A percentile compares a stretch with the other conserved stretches of the same genome.
These are phyloP conservation scores for Darevskia nairensis DNA, from an alignment of 2,797 vertebrate genomes.

Conservation along the genomic window DNA sequence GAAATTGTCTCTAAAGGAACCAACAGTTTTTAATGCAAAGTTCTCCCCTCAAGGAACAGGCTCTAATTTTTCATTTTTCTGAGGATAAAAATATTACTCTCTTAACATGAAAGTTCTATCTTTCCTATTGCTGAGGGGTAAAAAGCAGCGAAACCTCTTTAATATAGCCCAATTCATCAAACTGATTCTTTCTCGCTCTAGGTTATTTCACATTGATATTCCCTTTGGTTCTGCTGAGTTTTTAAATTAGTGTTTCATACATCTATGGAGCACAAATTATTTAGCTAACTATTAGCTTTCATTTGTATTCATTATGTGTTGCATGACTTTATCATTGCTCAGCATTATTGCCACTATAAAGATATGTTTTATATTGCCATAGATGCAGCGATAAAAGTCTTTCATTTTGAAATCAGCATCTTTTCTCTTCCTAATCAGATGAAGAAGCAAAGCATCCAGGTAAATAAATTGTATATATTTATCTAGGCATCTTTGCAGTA, in stretches of 20 bases:
- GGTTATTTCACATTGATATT: slow-evolving; percentile 74
- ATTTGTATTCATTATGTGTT: slow-evolving; percentile 70
- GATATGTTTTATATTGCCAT: slow-evolving; percentile 54
- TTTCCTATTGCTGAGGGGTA: slow-evolving; percentile 55
- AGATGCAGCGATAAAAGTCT: slow-evolving; percentile 52
- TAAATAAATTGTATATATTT: slow-evolving; percentile 56
- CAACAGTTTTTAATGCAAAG: slow-evolving; percentile 68
- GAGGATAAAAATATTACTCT: slow-evolving; percentile 71
- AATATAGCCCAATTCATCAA: slow-evolving; percentile 73
- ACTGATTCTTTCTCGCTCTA: slow-evolving; percentile 67
- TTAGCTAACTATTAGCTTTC: slow-evolving; percentile 70
- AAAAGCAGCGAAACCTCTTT: slow-evolving; percentile 67
- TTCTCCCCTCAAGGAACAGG: slow-evolving; percentile 65
- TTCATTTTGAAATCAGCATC: slow-evolving; percentile 61
- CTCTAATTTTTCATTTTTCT: slow-evolving; percentile 74
- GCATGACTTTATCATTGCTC: slow-evolving; percentile 64
- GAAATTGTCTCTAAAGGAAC: slow-evolving; percentile 68
- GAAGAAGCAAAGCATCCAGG: slow-evolving; percentile 28
- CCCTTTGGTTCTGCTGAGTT: slow-evolving; percentile 62
- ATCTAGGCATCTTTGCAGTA: slow-evolving; percentile 23
- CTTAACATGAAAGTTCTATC: slow-evolving; percentile 66
- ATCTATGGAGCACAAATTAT: slow-evolving; percentile 65
- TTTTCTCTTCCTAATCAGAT: slow-evolving; percentile 55
- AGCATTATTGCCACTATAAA: slow-evolving; percentile 58
- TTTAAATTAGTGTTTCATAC: slow-evolving; percentile 70